These are phyloP conservation scores for Drosophila incognita DNA, from an alignment of 2,888 invertebrate genomes.

Conservation along the genomic window DNA sequence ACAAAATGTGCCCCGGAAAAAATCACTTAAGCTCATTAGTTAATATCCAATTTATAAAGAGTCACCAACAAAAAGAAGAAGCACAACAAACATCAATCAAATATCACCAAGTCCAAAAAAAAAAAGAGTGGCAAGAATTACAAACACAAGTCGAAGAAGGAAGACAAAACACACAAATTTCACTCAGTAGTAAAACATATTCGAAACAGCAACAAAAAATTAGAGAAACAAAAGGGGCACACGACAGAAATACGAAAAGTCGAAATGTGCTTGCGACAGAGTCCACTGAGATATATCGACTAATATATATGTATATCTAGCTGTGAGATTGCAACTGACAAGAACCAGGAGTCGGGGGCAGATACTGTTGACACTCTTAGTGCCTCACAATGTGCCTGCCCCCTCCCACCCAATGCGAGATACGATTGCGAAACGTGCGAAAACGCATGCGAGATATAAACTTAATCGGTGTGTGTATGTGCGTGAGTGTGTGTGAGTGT, in stretches of 20 bases:
- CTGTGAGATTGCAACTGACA: constrained; percentile 27
- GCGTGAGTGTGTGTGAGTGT: background rate
- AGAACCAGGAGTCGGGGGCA: background rate
- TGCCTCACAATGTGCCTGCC: constrained; percentile 6
- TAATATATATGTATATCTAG: constrained; percentile 18
- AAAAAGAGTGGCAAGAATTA: background rate
- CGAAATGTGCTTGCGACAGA: constrained; percentile 54
- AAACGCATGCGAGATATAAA: constrained; percentile 34
- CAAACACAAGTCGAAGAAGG: background rate
- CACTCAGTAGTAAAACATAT: constrained; percentile 76
- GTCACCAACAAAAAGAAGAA: constrained; percentile 27
- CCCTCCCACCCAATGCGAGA: constrained; percentile 3
- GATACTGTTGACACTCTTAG: constrained; percentile 54
- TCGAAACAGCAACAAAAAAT: constrained; percentile 29
- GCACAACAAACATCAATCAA: constrained; percentile 72
- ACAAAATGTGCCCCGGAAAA: constrained; percentile 37
- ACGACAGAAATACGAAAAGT: constrained; percentile 60
- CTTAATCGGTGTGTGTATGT: background rate
- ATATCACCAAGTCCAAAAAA: constrained; percentile 39
- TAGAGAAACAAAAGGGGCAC: constrained; percentile 24
- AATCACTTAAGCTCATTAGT: constrained; percentile 79
- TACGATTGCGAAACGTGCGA: constrained; percentile 53
- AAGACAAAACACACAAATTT: constrained; percentile 49
- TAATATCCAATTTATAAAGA: constrained; percentile 78
- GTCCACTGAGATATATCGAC: constrained; percentile 7